Conservation (phyloP, 2,113 vertebrate species). For the Triplophysa rosa region DNA sequence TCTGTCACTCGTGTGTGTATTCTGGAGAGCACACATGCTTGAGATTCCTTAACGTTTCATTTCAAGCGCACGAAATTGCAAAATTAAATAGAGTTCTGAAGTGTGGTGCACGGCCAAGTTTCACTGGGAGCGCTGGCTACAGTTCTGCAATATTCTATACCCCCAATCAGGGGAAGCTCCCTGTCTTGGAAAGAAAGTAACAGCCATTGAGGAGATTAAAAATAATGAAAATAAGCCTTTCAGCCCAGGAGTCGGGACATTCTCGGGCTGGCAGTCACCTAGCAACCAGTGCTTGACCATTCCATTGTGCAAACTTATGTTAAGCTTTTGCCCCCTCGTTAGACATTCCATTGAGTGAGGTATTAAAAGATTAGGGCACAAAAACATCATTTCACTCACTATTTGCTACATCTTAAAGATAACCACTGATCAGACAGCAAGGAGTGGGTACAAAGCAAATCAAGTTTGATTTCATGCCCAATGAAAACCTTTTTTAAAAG, state of each 20-base stretch:
- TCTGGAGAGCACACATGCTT: constrained; percentile 64
- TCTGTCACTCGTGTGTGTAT: constrained; percentile 32
- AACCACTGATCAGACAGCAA: constrained; percentile 71
- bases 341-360: constrained; percentile 76
- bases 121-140: constrained; percentile 61
- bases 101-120: constrained; percentile 68
- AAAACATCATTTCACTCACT: constrained; percentile 78
- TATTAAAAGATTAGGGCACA: constrained; percentile 82
- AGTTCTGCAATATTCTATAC: constrained; percentile 61
- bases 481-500: not conserved
- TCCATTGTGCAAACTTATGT: constrained; percentile 76
- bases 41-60: constrained; percentile 60
- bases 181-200: constrained; percentile 69
- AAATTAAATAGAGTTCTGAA: constrained; percentile 53
- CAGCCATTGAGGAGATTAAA: constrained; percentile 76
- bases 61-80: constrained; percentile 60
- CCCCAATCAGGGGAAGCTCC: constrained; percentile 59
- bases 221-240: constrained; percentile 78
- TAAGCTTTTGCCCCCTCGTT: constrained; percentile 77
- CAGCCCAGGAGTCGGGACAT: constrained; percentile 70
- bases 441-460: constrained; percentile 42
- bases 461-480: constrained; percentile 44
- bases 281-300: constrained; percentile 79
- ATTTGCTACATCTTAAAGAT: constrained; percentile 74
- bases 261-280: constrained; percentile 77